Evolutionary conservation across 2,113 vertebrate genomes (phyloP), one percentile per base, ranked within the genome.

Genomic region (Sebastes fasciatus): DNA sequence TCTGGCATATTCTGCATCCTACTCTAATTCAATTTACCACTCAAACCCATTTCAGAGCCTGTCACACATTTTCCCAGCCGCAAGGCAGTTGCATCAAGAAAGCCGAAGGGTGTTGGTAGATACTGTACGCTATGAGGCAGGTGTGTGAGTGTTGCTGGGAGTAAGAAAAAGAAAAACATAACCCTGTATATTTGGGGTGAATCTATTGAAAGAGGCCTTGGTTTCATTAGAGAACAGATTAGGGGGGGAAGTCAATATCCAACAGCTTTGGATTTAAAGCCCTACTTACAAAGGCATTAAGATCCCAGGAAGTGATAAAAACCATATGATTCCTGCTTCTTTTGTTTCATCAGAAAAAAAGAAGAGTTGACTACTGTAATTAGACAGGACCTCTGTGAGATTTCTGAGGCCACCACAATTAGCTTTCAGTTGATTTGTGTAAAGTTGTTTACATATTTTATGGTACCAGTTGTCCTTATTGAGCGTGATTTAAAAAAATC

Each of bases 21-120:
- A 46, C 89, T 86, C 77, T 93, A 93, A 94, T 94, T 95, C 89
- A 95, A 94, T 95, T 95, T 95, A 90, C 84, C 90, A 90, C 89
- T 91, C 88, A 91, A 90, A 93, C 73, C 91, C 86, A 92, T 95
- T 95, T 90, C 87, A 88, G 86, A 88, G 82, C 64, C 86, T 90
- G 87, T 93, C 93, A 92, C 85, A 91, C 83, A 74, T 80, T 90
- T 63, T 79, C 63, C 79, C 78, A 60, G 85, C 80, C 61, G 77
- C 83, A 81, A 91, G 84, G 82, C 80, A 72, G 79, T 72, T 65
- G 81, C 72, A 90, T 89, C 66, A 83, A 81, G 86, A 91, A 85
- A 75, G 82, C 48, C 79, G 69, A 40, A 61, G 76, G 55, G 16
- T 75, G 54, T 66, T 77, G 57, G 61, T 54, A 62, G 79, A 88